Base-by-base conservation (phyloP, 1,140 invertebrate genomes). In the Lordiphosa stackelbergi region DNA sequence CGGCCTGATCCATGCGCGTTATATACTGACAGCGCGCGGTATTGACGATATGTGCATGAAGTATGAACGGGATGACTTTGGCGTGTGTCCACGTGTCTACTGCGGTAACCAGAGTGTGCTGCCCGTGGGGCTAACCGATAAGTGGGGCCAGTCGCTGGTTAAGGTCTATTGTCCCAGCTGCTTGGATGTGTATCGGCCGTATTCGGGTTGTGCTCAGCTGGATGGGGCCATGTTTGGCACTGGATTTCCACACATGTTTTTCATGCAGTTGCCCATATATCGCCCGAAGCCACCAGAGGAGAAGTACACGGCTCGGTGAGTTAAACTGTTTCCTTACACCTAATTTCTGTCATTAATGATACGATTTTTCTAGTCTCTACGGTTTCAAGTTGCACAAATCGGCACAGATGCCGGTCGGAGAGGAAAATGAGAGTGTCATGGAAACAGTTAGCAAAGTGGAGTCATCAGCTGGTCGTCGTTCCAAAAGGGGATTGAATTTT, bases 221-320 rank as follows among this genome's bases (percentile, higher is more conserved):
- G 79, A 79, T 54, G 79, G 79, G 0, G 70, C 73, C 10, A 69
- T 64, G 42, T 84, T 84, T 2, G 79, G 79, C 5, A 38, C 43
- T n/a, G 53, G 70, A 0, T 84, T 84, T 37, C 79, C 79, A 4
- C 79, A 84, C 8, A 74, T 85, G 70, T 85, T 84, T 10, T 74
- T 84, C 7, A 66, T 68, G 64, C 54, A 68, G 37, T 9, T 68
- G 9, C 64, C 64, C 4, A 10, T 11, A 6, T 8, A 53, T 12
- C 38, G 42, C 2, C 64, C 64, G 0, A 9, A 24, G 2, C 46
- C 41, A 8, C 35, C 63, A 2, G 3, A 53, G 4, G 64, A 68
- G 24, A 53, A 53, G 7, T 68, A 68, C 24, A 48, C 58, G 12
- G 35, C 54, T 2, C 64, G 64, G 64, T 68, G 22, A 38, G 61